Base-by-base conservation (phyloP, 2,113 vertebrate genomes). In the Tragelaphus scriptus region DNA sequence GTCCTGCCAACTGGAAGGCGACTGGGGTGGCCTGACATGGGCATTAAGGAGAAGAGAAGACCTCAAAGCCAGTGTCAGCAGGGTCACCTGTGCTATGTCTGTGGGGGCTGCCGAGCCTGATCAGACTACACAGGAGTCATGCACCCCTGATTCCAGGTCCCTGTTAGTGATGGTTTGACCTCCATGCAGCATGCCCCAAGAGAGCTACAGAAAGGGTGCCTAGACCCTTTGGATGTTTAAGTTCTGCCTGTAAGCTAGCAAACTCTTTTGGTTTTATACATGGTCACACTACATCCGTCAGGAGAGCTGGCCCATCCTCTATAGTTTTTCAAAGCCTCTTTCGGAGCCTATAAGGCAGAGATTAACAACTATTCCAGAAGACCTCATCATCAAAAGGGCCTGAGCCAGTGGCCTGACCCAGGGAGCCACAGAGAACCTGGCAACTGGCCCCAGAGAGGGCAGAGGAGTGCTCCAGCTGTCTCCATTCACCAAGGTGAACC, bases 171-270 rank as follows among this genome's bases (percentile, higher is more conserved):
- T 2, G 58, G 32, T 5, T 1, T 15, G 71, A 32, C 51, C 84
- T 84, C 68, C 25, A 0, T 0, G 30, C 13, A 3, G 16, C 0
- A 0, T 1, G 30, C n/a, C 47, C 36, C 4, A 3, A 28, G 36
- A 75, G 36, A 75, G 47, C 85, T 21, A 53, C 28, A 61, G 32
- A 23, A 23, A 47, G 53, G 53, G 8, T 11, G 6, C 36, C 40
- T 12, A 65, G n/a, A 13, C 1, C 16, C 15, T 10, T 15, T 6
- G 30, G 40, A 3, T 28, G 4, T 26, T 10, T 16, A 40, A 19
- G 26, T 14, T 44, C 77, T 82, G 32, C 55, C 16, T 12, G 84
- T 58, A 40, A 85, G 47, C 36, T 14, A 55, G 55, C 59, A 53
- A 14, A 32, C 56, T 79, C 49, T 79, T 55, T 30, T 26, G 63